Evolutionary conservation across 1,140 invertebrate species (phyloP), one percentile per base, ranked within the genome.

Genomic region (Pogonomyrmex californicus): DNA sequence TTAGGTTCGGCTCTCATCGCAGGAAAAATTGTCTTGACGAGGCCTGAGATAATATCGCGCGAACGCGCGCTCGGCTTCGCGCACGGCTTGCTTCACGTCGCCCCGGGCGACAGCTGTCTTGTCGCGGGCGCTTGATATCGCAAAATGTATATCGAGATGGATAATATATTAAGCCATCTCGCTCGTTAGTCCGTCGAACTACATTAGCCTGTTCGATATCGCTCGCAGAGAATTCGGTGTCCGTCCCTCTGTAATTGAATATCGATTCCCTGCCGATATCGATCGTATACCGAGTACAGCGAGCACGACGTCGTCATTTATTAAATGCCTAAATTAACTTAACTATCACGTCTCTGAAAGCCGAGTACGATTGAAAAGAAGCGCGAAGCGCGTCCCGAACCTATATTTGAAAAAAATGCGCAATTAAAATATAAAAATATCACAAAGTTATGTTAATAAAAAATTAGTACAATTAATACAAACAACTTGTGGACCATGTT

Each of bases 61-160:
- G 36, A 85, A 85, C 54, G 51, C 49, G 33, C 17, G n/a, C n/a
- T 10, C 56, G n/a, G n/a, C 56, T 58, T 47, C 38, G 4, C 36
- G 36, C 23, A 7, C 23, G 41, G 23, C 5, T 49, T 44, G 56
- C 73, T 51, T 38, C 82, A 12, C 49, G 63, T 58, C 63, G 85
- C 76, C 76, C 51, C 17, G 17, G 76, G 63, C 77, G 63, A 81
- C 77, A 81, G 77, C 77, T 81, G 77, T 54, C 47, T 56, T 41
- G n/a, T 77, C 56, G 75, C 56, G 56, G 36, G 77, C 77, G 17
- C 47, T 66, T 51, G 63, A 79, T 86, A 86, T 86, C 23, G 83
- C 62, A 68, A 81, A 81, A 41, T 76, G n/a, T 54, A 14, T 70
- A 86, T 81, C 65, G 12, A 38, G 17, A 66, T 10, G 76, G 63